These are phyloP conservation scores for Vanessa cardui DNA, from an alignment of 2,888 invertebrate species.

Conservation along the genomic window DNA sequence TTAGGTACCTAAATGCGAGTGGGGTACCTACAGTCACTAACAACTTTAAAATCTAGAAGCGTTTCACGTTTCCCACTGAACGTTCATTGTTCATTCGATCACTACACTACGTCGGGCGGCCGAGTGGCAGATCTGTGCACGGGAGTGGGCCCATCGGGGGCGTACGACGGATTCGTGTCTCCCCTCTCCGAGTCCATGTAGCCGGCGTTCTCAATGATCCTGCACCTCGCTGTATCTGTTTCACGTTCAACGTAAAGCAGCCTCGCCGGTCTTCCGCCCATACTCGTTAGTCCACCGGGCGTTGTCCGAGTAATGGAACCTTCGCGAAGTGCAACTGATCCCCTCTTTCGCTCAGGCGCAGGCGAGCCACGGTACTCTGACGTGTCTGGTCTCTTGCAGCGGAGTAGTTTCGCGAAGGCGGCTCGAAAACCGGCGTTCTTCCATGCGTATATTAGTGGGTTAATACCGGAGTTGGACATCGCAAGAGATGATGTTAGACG, in stretches of 20 bases:
- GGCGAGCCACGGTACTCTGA: constrained; percentile 82
- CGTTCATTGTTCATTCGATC: constrained; percentile 58
- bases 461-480: constrained; percentile 90
- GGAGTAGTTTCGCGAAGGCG: constrained; percentile 86
- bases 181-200: constrained; percentile 72
- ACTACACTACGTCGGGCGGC: constrained; percentile 67
- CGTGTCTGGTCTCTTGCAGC: constrained; percentile 85
- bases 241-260: constrained; percentile 67
- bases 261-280: constrained; percentile 72
- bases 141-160: constrained; percentile 74
- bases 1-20: constrained; percentile 74
- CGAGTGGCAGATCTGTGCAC: constrained; percentile 60
- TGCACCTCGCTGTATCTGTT: constrained; percentile 67
- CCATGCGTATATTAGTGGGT: constrained; percentile 93
- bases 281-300: constrained; percentile 57
- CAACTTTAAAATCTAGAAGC: constrained; percentile 77
- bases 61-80: constrained; percentile 79
- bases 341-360: constrained; percentile 79
- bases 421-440: constrained; percentile 90
- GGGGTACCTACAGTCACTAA: constrained; percentile 75
- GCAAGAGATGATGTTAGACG: constrained; percentile 87
- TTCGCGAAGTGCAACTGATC: constrained; percentile 75
- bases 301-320: constrained; percentile 71
- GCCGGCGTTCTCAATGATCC: constrained; percentile 79
- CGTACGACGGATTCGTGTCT: constrained; percentile 75